Conservation (phyloP, 2,113 vertebrate species). For the Phylloscopus whistleri region DNA sequence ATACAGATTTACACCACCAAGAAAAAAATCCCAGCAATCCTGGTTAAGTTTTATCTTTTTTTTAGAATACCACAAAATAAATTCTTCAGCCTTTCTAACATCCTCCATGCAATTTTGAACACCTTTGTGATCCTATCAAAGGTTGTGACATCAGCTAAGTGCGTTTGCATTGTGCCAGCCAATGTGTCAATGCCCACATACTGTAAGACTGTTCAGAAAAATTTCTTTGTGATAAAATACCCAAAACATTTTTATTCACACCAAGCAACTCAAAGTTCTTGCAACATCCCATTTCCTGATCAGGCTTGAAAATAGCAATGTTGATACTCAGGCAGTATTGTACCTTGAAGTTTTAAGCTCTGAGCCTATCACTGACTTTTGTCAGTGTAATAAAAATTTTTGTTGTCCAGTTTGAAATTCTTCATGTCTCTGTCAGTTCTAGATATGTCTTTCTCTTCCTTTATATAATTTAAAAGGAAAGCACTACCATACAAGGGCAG, state of each 20-base stretch:
- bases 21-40: not conserved
- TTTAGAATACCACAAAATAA: not conserved
- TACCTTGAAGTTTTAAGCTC: not conserved
- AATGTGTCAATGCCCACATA: not conserved
- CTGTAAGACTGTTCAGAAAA: not conserved
- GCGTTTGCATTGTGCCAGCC: rapidly evolving
- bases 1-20: not conserved
- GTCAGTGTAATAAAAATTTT: not conserved
- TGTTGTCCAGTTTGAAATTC: not conserved
- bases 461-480: not conserved
- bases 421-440: not conserved
- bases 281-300: not conserved
- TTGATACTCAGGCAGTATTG: not conserved
- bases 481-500: not conserved
- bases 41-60: not conserved
- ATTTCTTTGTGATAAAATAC: not conserved
- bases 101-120: not conserved
- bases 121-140: not conserved
- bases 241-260: not conserved
- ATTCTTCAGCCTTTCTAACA: not conserved
- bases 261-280: not conserved
- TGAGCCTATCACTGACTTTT: not conserved
- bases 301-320: not conserved
- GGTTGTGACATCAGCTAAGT: not conserved
- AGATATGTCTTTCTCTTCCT: not conserved